phyloP scores from a whole-genome alignment of 2,113 vertebrate species.

The Passer domesticus region DNA sequence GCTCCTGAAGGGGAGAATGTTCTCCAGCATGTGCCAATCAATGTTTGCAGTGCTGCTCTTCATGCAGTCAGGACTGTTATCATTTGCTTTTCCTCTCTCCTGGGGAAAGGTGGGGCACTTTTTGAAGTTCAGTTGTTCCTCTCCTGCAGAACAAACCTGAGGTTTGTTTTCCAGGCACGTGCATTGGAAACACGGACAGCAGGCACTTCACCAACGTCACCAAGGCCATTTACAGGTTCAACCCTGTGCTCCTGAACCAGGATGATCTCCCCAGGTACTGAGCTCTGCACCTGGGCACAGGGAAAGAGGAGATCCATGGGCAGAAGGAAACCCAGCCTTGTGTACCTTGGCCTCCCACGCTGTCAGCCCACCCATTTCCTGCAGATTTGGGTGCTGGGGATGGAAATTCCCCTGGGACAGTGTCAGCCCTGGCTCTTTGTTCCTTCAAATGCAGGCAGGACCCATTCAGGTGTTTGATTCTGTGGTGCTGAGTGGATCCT shows the following conservation, averaged over 20 bases:
- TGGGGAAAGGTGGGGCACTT: not conserved
- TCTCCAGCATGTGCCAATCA: not conserved
- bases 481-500: not conserved
- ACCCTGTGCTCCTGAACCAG: conserved; percentile 75
- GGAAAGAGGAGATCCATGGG: not conserved
- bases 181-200: conserved; percentile 90
- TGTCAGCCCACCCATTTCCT: not conserved
- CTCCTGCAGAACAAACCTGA: not conserved
- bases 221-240: conserved; percentile 84
- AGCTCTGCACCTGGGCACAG: not conserved
- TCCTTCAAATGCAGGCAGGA: not conserved
- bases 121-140: not conserved
- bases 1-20: not conserved
- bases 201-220: conserved; percentile 85
- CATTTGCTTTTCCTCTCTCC: not conserved
- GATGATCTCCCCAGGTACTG: conserved; percentile 79
- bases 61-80: not conserved
- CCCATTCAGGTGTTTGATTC: not conserved
- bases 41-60: not conserved
- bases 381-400: not conserved
- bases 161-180: conserved; percentile 76
- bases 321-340: not conserved
- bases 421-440: not conserved
- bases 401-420: not conserved
- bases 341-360: not conserved